Evolutionary conservation across 2,888 invertebrate species (phyloP).

Genomic region (Tethea ocularis): DNA sequence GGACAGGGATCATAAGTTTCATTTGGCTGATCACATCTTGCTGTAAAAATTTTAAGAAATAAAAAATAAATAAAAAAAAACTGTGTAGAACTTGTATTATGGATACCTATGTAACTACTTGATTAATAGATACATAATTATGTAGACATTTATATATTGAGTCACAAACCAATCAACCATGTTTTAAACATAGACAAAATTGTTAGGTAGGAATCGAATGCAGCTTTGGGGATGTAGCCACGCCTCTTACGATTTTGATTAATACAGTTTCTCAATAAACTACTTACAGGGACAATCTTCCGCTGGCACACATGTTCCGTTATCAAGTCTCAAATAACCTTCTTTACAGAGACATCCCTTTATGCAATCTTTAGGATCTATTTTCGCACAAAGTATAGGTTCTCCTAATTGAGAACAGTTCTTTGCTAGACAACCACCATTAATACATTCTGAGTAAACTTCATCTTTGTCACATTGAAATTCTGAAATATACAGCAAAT

Average conservation of each 20-base stretch:
- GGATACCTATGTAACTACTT: too few species aligned
- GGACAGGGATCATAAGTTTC: slow-evolving; percentile 33
- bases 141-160: too few species aligned
- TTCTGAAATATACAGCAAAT: neutral
- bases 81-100: too few species aligned
- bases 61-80: too few species aligned
- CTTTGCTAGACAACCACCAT: slow-evolving; percentile 1
- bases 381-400: slow-evolving; percentile 11
- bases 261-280: neutral
- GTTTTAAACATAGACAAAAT: neutral
- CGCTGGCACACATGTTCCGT: slow-evolving; percentile 32
- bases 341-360: slow-evolving; percentile 32
- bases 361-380: slow-evolving; percentile 17
- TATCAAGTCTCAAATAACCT: slow-evolving; percentile 26
- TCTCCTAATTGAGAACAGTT: slow-evolving; percentile 22
- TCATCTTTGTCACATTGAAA: neutral
- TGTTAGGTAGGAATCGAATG: too few species aligned
- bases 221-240: too few species aligned
- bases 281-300: slow-evolving; percentile 35
- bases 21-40: slow-evolving; percentile 10
- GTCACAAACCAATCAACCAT: too few species aligned
- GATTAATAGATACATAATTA: too few species aligned
- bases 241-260: too few species aligned
- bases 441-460: slow-evolving; percentile 1
- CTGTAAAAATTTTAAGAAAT: neutral